A percentile compares a stretch with the other conserved stretches of the same genome.
Evolutionary conservation across 2,797 vertebrate genomes (phyloP).

Genomic region (Clarias fuscus): DNA sequence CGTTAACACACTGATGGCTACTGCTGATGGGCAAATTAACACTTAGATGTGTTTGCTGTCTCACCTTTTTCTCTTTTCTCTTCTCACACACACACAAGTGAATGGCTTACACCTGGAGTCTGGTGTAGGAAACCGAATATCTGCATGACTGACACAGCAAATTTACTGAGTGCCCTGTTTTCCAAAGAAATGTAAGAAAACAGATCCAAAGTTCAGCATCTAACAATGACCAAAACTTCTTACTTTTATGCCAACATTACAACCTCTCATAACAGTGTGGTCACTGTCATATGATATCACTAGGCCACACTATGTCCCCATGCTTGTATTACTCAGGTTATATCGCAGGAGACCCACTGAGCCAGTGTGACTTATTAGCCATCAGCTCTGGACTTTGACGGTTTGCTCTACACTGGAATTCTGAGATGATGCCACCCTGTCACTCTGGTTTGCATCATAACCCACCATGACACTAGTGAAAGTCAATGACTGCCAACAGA

Average conservation of each 20-base stretch:
- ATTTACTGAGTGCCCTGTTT: not conserved
- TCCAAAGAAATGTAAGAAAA: slow-evolving; percentile 7
- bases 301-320: slow-evolving; percentile 13
- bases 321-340: slow-evolving; percentile 7
- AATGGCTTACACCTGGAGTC: slow-evolving; percentile 60
- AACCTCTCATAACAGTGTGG: not conserved
- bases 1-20: slow-evolving; percentile 63
- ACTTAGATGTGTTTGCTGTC: slow-evolving; percentile 63
- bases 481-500: slow-evolving; percentile 47
- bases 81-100: slow-evolving; percentile 53
- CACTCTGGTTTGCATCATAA: slow-evolving; percentile 58
- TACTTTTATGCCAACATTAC: not conserved
- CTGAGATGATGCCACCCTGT: slow-evolving; percentile 46
- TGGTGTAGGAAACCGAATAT: slow-evolving; percentile 43
- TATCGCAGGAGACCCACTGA: not conserved
- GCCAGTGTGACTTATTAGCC: slow-evolving; percentile 47
- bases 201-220: not conserved
- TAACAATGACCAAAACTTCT: not conserved
- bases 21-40: slow-evolving; percentile 70
- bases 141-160: not conserved
- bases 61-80: slow-evolving; percentile 56
- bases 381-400: slow-evolving; percentile 31
- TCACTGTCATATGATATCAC: not conserved
- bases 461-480: slow-evolving; percentile 52
- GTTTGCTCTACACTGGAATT: slow-evolving; percentile 42